Evolutionary conservation across 2,797 vertebrate genomes (phyloP).

Genomic region (Rhinatrema bivittatum): DNA sequence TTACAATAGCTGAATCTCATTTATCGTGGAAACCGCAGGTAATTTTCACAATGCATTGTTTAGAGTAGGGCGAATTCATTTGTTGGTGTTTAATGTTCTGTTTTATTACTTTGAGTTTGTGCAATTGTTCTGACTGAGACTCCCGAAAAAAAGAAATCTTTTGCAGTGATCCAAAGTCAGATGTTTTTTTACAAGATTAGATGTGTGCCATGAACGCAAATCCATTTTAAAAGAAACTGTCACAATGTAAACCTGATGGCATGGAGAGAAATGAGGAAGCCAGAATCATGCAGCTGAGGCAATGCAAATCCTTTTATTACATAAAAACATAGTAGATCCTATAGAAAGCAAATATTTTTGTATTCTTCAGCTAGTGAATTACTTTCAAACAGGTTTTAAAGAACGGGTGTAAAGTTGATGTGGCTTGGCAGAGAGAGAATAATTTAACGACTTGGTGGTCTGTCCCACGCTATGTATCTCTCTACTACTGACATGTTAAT

Average conservation of each 20-base stretch:
- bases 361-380: not conserved
- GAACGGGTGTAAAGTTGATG: conserved; percentile 2
- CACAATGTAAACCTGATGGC: not conserved
- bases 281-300: not conserved
- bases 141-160: too few relatives aligned
- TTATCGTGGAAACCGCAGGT: too few relatives aligned
- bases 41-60: too few relatives aligned
- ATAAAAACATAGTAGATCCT: not conserved
- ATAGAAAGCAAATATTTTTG: conserved; percentile 5
- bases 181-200: not conserved
- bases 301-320: conserved; percentile 2
- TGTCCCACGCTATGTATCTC: not conserved
- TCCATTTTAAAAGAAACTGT: conserved; percentile 1
- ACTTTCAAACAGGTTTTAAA: conserved; percentile 3
- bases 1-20: too few relatives aligned
- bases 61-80: too few relatives aligned
- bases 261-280: too few relatives aligned
- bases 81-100: too few relatives aligned
- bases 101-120: too few relatives aligned
- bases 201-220: not conserved
- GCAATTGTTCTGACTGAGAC: too few relatives aligned
- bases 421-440: not conserved
- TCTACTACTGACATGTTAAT: not conserved
- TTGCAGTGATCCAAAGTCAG: too few relatives aligned
- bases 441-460: not conserved